A percentile compares a stretch with the other conserved stretches of the same genome.
Conservation (phyloP, 1,140 invertebrate genomes). For the Heterodera schachtii region DNA sequence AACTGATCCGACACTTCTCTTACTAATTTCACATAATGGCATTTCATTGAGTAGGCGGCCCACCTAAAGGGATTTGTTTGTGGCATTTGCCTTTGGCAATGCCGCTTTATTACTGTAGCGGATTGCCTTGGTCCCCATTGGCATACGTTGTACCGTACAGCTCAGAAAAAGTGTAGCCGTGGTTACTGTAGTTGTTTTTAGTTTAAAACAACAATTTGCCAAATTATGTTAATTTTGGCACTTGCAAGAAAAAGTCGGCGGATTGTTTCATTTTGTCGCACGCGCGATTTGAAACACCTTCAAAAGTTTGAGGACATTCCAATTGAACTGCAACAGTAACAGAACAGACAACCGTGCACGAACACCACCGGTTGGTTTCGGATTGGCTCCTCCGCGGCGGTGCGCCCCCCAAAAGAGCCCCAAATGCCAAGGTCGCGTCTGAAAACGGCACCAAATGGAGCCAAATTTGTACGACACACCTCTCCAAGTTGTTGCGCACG, state of each 20-base stretch:
- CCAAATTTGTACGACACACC: conserved; percentile 30
- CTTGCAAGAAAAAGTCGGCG: conserved; percentile 52
- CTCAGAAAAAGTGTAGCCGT: conserved; percentile 51
- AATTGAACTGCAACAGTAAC: background rate
- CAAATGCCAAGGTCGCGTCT: conserved; percentile 53
- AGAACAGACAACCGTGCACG: conserved; percentile 35
- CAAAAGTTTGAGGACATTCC: background rate
- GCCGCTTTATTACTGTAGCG: conserved; percentile 43
- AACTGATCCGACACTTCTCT: background rate
- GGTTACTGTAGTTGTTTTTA: conserved; percentile 4
- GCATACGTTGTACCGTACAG: conserved; percentile 62
- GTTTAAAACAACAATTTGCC: background rate
- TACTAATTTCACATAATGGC: conserved; percentile 45
- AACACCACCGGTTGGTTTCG: conserved; percentile 60
- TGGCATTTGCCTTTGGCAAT: background rate
- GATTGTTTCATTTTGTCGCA: conserved; percentile 59
- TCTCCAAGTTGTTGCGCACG: conserved; percentile 54
- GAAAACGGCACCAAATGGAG: background rate
- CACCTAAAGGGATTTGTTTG: conserved; percentile 30
- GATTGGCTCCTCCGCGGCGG: conserved; percentile 42
- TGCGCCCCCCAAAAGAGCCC: conserved; percentile 59
- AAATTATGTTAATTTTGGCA: background rate
- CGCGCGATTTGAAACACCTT: conserved; percentile 59
- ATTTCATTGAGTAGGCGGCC: conserved; percentile 56
- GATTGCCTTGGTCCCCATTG: conserved; percentile 62